Evolutionary conservation across 2,888 invertebrate genomes (phyloP), one percentile per base, ranked within the genome.

Genomic region (Agrilus cyanescens): DNA sequence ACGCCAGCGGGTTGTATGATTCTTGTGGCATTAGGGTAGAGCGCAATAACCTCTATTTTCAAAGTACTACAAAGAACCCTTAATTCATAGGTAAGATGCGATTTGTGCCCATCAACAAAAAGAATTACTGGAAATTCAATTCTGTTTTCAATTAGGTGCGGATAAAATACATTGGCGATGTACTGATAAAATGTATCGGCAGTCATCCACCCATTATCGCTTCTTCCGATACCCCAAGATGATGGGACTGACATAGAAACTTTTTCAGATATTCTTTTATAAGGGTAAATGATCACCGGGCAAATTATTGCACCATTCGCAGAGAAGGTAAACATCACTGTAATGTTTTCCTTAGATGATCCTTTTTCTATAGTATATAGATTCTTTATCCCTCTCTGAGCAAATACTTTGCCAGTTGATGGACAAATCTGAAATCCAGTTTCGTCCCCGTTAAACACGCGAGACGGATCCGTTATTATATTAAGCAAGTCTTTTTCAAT

Each of bases 141-240:
- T 16, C 45, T 48, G 38, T 51, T 50, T 36, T 45, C 34, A 25
- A 52, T 34, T 12, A 53, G 35, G 39, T 48, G 45, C 25, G 52
- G 53, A 47, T 55, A 45, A 44, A 54, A 56, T 34, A 51, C 41
- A 13, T 57, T 57, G 29, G 40, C 53, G 32, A 58, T 52, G 38
- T 54, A 57, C 38, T 57, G 52, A 44, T 52, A 57, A 47, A 58
- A 58, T 8, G 52, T 49, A 48, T 55, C 50, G 12, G 52, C 42
- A 10, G 54, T 59, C 59, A 57, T 60, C 56, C 57, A 57, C 4
- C 58, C 58, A 49, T 53, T 57, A n/a, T 57, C 57, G 40, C 50
- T 50, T 43, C 54, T 40, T 7, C 55, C 57, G 33, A 53, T 46
- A 20, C 53, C 57, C 58, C 57, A 58, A 8, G 45, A 48, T 46